Conservation (phyloP, 2,113 vertebrate species). For the Trogon surrucura region DNA sequence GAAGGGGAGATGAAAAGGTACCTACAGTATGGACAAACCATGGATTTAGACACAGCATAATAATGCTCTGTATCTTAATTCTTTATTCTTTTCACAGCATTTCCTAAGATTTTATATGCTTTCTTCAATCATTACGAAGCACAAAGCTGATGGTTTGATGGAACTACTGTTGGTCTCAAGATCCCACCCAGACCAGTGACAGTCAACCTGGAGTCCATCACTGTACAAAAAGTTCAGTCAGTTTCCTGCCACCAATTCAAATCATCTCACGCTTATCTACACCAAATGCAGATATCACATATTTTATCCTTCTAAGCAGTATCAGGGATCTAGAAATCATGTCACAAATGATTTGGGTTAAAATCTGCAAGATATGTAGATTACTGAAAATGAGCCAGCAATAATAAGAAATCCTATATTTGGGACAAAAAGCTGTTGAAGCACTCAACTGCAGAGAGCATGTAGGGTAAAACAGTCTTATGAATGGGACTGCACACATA, state of each 20-base stretch:
- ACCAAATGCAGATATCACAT: neutral
- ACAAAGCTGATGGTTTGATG: neutral
- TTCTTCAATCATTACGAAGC: neutral
- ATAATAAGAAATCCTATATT: neutral
- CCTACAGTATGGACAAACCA: neutral
- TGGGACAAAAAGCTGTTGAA: slow-evolving; percentile 16
- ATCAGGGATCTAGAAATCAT: neutral
- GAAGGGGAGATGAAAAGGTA: neutral
- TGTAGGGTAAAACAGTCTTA: neutral
- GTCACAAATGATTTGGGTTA: neutral
- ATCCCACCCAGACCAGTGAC: neutral
- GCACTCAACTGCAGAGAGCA: neutral
- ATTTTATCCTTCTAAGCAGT: neutral
- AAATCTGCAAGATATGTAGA: slow-evolving; percentile 3
- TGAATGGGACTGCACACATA: neutral
- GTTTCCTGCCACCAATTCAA: neutral
- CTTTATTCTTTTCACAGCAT: neutral
- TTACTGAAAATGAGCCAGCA: neutral
- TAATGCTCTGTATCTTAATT: neutral
- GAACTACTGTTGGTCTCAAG: neutral
- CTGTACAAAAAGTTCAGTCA: neutral
- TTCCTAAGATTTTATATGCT: neutral
- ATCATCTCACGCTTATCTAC: neutral
- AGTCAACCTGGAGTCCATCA: neutral
- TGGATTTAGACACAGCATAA: neutral